These are phyloP conservation scores for Dioctria linearis DNA, from an alignment of 2,888 invertebrate species.

Conservation along the genomic window DNA sequence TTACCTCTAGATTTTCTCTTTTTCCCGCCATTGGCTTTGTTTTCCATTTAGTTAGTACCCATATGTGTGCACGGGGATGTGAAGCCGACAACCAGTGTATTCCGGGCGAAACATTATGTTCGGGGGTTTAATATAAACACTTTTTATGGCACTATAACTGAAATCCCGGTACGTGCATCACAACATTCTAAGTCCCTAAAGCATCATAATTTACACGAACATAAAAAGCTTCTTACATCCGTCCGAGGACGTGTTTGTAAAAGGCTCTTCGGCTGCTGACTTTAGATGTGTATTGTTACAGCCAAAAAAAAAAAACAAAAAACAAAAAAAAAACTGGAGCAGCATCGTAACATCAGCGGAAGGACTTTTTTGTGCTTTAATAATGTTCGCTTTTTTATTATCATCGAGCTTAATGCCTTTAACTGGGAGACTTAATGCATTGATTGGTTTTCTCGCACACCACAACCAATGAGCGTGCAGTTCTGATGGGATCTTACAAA, in stretches of 20 bases:
- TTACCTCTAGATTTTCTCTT: slow-evolving; percentile 49
- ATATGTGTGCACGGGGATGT: slow-evolving; percentile 23
- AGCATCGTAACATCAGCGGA: not conserved
- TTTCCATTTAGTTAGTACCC: slow-evolving; percentile 40
- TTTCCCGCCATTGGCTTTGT: slow-evolving; percentile 43
- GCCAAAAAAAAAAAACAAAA: slow-evolving; percentile 5
- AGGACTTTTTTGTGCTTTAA: slow-evolving; percentile 55
- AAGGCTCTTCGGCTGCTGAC: not conserved
- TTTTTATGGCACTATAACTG: slow-evolving; percentile 58
- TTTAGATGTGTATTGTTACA: slow-evolving; percentile 8
- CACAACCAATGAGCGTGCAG: not conserved
- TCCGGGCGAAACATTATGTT: slow-evolving; percentile 33
- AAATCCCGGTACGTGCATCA: slow-evolving; percentile 57
- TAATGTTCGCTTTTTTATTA: slow-evolving; percentile 55
- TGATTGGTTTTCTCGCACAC: slow-evolving; percentile 38
- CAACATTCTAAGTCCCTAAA: slow-evolving; percentile 56
- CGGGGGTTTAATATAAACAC: slow-evolving; percentile 58
- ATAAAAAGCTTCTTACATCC: slow-evolving; percentile 53
- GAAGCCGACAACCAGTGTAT: slow-evolving; percentile 28
- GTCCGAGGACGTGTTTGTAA: slow-evolving; percentile 48
- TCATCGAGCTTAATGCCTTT: slow-evolving; percentile 46
- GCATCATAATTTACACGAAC: slow-evolving; percentile 58
- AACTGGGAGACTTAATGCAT: slow-evolving; percentile 37
- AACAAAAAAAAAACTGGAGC: not conserved
- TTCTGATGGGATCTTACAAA: slow-evolving; percentile 1